phyloP scores from a whole-genome alignment of 2,797 vertebrate genomes.

The Epinephelus coioides region DNA sequence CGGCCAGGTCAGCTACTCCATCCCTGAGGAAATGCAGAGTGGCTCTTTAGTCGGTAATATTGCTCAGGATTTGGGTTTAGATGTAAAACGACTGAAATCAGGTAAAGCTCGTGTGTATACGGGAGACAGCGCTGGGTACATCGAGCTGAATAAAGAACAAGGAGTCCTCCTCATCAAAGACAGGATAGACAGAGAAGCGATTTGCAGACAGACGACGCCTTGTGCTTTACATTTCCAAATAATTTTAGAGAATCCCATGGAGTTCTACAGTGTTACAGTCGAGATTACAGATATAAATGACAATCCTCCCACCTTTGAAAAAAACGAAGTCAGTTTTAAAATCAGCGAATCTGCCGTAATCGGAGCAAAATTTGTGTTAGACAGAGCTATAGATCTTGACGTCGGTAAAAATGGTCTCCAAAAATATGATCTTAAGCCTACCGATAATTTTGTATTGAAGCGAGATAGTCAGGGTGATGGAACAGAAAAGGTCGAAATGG shows the following conservation, averaged over 20 bases:
- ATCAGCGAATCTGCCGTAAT: constrained; percentile 66
- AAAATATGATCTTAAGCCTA: constrained; percentile 50
- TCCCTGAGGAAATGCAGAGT: constrained; percentile 77
- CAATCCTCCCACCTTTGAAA: constrained; percentile 76
- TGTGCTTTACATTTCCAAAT: constrained; percentile 78
- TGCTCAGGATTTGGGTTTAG: constrained; percentile 78
- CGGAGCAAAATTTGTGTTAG: constrained; percentile 63
- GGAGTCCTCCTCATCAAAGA: constrained; percentile 87
- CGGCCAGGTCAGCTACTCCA: constrained; percentile 76
- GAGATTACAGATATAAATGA: constrained; percentile 84
- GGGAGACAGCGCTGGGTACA: constrained; percentile 71
- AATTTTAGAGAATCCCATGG: constrained; percentile 82
- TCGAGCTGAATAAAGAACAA: constrained; percentile 84
- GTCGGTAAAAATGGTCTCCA: constrained; percentile 55
- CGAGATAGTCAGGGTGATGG: constrained; percentile 52
- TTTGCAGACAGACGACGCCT: constrained; percentile 77
- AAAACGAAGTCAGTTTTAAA: constrained; percentile 60
- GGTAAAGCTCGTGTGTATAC: constrained; percentile 70
- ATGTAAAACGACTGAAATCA: constrained; percentile 64
- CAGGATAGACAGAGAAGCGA: constrained; percentile 85
- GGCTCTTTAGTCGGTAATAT: constrained; percentile 78
- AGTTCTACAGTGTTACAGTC: constrained; percentile 77
- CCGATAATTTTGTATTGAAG: constrained; percentile 73
- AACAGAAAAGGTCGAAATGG: constrained; percentile 70
- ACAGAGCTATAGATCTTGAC: constrained; percentile 63